Base-by-base conservation (phyloP, 2,113 vertebrate genomes). In the Pimephales promelas region DNA sequence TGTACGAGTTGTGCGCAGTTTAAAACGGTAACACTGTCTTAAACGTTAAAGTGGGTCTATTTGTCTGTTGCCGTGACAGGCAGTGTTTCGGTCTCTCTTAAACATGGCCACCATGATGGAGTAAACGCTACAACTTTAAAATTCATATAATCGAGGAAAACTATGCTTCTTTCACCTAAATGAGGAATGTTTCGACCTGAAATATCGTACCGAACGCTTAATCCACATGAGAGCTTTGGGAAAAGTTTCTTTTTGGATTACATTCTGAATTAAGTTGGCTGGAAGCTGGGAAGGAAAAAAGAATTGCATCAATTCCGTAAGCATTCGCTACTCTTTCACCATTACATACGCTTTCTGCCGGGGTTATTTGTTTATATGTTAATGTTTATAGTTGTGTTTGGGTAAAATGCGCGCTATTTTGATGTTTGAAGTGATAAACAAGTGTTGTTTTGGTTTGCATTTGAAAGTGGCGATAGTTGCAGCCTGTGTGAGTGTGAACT, bases 31-130 rank as follows among this genome's bases (percentile, higher is more conserved):
- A 2, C 1, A 22, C 6, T n/a, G 40, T 2, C 10, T 24, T 16
- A 31, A 57, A 66, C 31, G 71, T 88, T 43, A 80, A 71, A 49
- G 22, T 22, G 91, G 94, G 62, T 89, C 94, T 95, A 95, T 89
- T 95, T 93, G 85, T 88, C 70, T 83, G 85, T 83, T 89, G 77
- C 87, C 88, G 89, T 94, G 92, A 93, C 93, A 94, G 92, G 92
- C 90, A 83, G 94, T 94, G 89, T 89, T 94, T 86, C 90, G 94
- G 94, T 94, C 92, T 88, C 90, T 92, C 89, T 92, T 90, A 94
- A 95, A 95, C 94, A 95, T 95, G 94, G 94, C 94, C 93, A 94
- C 94, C 94, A 92, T 95, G 93, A 94, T 93, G 93, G 94, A 94
- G 92, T 92, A 90, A 91, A 92, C 86, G 93, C 92, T 92, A 90